Evolutionary conservation across 1,140 invertebrate genomes (phyloP), one percentile per base, ranked within the genome.

Genomic region (Heliothis virescens): DNA sequence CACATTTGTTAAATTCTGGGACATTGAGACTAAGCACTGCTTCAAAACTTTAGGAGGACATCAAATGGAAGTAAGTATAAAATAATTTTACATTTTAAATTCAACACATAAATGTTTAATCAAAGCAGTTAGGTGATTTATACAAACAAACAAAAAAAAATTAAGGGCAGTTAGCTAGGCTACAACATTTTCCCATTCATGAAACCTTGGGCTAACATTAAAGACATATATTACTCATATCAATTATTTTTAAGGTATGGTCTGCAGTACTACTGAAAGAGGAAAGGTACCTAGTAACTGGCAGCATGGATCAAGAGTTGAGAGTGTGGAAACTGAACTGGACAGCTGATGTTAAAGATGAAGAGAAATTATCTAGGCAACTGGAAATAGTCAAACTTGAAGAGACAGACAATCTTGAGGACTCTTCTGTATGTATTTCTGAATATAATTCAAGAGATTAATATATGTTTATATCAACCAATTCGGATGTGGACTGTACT

Each of bases 1-100:
- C 92, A 97, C 97, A 15, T 98, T 98, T 92, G 96, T 99, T 0
- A 99, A 99, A 91, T 99, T 99, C 91, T 99, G 99, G 99, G 98
- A 99, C 95, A 94, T 99, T 73, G 97, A 98, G 81, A 99, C 98
- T 26, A 97, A 99, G 87, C 98, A 99, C 89, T 99, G 99, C 93
- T 99, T 99, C 87, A 98, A 98, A 92, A 99, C 99, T 10, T 94
- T 99, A 18, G 96, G 97, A 60, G 97, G 97, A 73, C 97, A 98
- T 94, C 95, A 96, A 89, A 96, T 97, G 80, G 97, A 98, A 94
- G 97, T 97, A 88, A 75, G 73, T 71, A 48, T 47, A 12, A 15
- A 47, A n/a, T n/a, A n/a, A n/a, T n/a, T n/a, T n/a, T n/a, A n/a
- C n/a, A n/a, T n/a, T n/a, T n/a, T n/a, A n/a, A n/a, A n/a, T n/a